Percentiles rank a stretch among this genome's conserved stretches.
Conservation (phyloP, 2,888 invertebrate genomes). For the Antheraea yamamai region DNA sequence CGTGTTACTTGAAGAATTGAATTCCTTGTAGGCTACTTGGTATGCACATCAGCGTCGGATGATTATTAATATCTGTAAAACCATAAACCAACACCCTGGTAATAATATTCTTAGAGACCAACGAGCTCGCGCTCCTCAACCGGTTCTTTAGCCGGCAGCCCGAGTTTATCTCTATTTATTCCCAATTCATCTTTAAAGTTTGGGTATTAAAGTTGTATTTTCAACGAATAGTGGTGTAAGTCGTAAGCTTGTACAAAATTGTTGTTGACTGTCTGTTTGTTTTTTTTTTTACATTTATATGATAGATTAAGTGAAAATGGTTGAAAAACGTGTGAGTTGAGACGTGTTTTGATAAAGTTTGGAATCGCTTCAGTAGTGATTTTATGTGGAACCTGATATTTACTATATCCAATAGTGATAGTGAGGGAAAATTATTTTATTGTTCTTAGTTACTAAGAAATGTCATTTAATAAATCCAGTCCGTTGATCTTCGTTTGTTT, state of each 20-base stretch:
- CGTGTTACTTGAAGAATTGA: neutral
- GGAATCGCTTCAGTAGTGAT: neutral
- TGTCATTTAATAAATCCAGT: too few species aligned
- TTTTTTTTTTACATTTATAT: conserved; percentile 32
- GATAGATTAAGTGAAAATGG: conserved; percentile 20
- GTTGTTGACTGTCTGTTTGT: conserved; percentile 38
- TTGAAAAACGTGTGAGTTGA: conserved; percentile 9
- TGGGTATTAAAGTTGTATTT: conserved; percentile 15
- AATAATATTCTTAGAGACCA: conserved; percentile 69
- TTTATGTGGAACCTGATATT: neutral
- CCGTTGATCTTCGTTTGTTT: too few species aligned
- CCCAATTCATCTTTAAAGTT: conserved; percentile 33
- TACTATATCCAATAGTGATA: too few species aligned
- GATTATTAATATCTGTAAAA: conserved; percentile 21
- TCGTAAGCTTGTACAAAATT: conserved; percentile 31
- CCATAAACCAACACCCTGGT: conserved; percentile 56
- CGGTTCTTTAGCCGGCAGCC: conserved; percentile 43
- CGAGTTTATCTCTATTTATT: conserved; percentile 18
- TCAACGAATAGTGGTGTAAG: neutral
- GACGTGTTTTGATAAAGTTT: neutral
- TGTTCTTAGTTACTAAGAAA: too few species aligned
- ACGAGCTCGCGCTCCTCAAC: conserved; percentile 67
- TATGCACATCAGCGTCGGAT: neutral
- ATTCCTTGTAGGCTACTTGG: neutral
- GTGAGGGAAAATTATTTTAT: neutral